phyloP scores from a whole-genome alignment of 2,113 vertebrate genomes.

The Poicephalus meyeri region DNA sequence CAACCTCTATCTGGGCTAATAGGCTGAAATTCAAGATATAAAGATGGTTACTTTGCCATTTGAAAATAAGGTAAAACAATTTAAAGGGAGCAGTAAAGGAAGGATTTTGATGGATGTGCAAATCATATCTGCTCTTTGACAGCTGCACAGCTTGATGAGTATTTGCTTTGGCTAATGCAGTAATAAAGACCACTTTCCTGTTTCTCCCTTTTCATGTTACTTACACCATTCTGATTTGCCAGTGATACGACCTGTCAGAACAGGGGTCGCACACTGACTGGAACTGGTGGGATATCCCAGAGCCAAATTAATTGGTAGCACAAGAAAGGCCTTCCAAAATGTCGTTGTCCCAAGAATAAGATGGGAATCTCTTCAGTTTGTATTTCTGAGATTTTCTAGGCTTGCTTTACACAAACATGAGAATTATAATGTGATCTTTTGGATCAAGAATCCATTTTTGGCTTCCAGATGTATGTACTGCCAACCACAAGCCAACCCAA shows the following conservation, averaged over 20 bases:
- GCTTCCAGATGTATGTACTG: background rate
- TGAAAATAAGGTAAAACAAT: background rate
- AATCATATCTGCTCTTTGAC: background rate
- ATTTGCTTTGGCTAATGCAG: background rate
- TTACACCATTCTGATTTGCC: background rate
- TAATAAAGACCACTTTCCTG: background rate
- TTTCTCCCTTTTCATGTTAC: background rate
- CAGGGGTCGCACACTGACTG: background rate
- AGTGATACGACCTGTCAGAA: background rate
- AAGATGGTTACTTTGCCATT: background rate
- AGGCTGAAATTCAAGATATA: background rate
- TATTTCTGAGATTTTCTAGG: background rate
- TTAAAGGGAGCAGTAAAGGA: background rate
- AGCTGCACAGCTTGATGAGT: background rate
- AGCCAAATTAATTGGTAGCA: background rate
- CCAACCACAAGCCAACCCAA: background rate
- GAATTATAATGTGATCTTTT: background rate
- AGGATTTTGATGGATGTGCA: background rate
- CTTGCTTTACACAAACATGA: background rate
- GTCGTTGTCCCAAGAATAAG: background rate
- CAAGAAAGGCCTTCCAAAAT: background rate
- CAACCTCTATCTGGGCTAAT: constrained; percentile 28
- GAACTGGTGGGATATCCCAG: background rate
- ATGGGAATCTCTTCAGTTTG: background rate
- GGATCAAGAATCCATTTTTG: background rate